Percentiles rank a stretch among this genome's conserved stretches.
phyloP scores from a whole-genome alignment of 2,888 invertebrate genomes.

The Drosophila neonasuta region DNA sequence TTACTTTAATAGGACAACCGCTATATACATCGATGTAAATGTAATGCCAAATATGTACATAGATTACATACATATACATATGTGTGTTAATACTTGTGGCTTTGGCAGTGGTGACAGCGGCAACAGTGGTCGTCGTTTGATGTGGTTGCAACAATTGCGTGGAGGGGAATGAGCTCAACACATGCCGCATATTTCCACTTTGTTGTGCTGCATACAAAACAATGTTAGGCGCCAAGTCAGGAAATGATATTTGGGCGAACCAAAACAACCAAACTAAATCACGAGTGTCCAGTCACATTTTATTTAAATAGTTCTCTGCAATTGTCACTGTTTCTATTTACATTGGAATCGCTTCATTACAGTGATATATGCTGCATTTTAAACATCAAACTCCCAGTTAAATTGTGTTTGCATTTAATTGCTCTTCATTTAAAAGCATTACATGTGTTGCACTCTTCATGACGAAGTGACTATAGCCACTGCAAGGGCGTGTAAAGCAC shows the following conservation, averaged over 20 bases:
- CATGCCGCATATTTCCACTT: conserved; percentile 37
- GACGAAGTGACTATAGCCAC: not conserved
- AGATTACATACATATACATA: not conserved
- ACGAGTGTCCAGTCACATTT: not conserved
- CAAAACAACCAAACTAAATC: conserved; percentile 2
- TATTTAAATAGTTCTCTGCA: conserved; percentile 1
- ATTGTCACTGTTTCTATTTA: not conserved
- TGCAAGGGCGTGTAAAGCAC: not conserved
- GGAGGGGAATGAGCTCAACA: conserved; percentile 1
- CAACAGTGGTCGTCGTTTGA: conserved; percentile 40
- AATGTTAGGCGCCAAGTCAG: conserved; percentile 33
- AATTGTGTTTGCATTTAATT: not conserved
- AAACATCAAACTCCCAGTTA: not conserved
- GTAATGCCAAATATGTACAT: conserved; percentile 10
- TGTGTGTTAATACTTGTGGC: conserved; percentile 16
- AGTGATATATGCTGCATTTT: not conserved
- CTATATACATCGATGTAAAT: conserved; percentile 1
- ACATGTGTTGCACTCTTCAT: not conserved
- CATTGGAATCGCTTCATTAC: not conserved
- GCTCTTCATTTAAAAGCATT: not conserved
- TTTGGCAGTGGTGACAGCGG: conserved; percentile 16
- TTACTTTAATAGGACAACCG: conserved; percentile 28
- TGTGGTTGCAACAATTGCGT: conserved; percentile 25
- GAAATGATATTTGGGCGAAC: conserved; percentile 23
- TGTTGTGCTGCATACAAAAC: conserved; percentile 32